Evolutionary conservation across 2,797 vertebrate genomes (phyloP).

Genomic region (Gila robusta): DNA sequence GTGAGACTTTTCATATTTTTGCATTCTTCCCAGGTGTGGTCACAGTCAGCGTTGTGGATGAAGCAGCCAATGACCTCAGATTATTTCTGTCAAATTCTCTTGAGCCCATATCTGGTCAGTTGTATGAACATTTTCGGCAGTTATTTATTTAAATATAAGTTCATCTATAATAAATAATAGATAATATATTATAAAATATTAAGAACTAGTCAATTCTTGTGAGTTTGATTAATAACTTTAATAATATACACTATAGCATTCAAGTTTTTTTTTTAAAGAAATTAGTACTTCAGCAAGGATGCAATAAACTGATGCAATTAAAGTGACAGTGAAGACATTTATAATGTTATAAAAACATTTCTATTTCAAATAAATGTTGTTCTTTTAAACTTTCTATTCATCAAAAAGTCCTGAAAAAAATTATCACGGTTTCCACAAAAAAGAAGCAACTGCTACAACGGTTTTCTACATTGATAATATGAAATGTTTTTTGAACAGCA

Average conservation of each 20-base stretch:
- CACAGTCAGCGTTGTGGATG: conserved; percentile 75
- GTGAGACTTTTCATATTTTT: conserved; percentile 5
- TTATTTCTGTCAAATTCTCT: conserved; percentile 72
- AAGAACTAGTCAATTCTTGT: background rate
- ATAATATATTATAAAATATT: background rate
- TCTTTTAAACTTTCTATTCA: background rate
- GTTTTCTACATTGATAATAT: background rate
- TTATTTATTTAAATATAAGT: background rate
- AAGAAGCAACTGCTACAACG: background rate
- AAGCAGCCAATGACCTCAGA: conserved; percentile 64
- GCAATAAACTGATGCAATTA: too few species aligned
- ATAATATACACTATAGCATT: background rate
- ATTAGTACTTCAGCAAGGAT: too few species aligned
- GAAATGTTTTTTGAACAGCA: background rate
- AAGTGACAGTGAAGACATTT: background rate
- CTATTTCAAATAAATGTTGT: background rate
- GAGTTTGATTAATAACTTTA: background rate
- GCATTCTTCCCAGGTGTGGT: conserved; percentile 72
- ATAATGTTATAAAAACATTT: background rate
- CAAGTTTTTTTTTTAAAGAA: too few species aligned
- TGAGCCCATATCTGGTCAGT: conserved; percentile 58
- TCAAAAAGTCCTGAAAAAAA: background rate
- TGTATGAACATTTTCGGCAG: background rate
- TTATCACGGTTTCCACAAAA: too few species aligned
- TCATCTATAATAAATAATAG: background rate